Conservation (phyloP, 2,888 invertebrate genomes). For the Gortyna flavago region DNA sequence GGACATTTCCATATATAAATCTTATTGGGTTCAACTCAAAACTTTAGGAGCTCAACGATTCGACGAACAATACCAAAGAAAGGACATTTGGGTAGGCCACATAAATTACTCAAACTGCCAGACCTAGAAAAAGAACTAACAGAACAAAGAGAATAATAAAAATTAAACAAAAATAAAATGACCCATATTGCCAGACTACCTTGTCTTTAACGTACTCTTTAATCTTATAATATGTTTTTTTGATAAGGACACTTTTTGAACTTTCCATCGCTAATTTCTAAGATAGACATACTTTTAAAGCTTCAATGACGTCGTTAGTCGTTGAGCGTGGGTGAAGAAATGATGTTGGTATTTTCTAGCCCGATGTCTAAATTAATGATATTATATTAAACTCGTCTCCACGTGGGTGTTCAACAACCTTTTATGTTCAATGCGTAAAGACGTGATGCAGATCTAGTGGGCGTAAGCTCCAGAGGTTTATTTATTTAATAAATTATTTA, state of each 20-base stretch:
- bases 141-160: too few relatives aligned
- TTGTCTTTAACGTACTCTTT: too few relatives aligned
- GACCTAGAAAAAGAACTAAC: too few relatives aligned
- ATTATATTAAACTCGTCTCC: background rate
- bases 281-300: background rate
- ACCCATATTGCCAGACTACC: too few relatives aligned
- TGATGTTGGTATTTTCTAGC: background rate
- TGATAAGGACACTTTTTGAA: too few relatives aligned
- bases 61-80: too few relatives aligned
- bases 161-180: too few relatives aligned
- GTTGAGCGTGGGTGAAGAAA: slow-evolving; percentile 11
- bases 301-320: background rate
- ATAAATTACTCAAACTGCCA: too few relatives aligned
- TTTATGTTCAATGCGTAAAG: background rate
- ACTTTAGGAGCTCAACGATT: too few relatives aligned
- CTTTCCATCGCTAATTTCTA: too few relatives aligned
- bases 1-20: background rate
- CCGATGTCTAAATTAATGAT: background rate
- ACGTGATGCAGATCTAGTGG: background rate
- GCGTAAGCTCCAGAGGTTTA: background rate
- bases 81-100: too few relatives aligned
- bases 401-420: background rate
- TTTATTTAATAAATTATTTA: background rate
- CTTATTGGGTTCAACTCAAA: background rate
- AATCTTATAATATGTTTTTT: too few relatives aligned